Percentiles rank a stretch among this genome's conserved stretches.
Conservation (phyloP, 2,888 invertebrate genomes). For the Patella pellucida region DNA sequence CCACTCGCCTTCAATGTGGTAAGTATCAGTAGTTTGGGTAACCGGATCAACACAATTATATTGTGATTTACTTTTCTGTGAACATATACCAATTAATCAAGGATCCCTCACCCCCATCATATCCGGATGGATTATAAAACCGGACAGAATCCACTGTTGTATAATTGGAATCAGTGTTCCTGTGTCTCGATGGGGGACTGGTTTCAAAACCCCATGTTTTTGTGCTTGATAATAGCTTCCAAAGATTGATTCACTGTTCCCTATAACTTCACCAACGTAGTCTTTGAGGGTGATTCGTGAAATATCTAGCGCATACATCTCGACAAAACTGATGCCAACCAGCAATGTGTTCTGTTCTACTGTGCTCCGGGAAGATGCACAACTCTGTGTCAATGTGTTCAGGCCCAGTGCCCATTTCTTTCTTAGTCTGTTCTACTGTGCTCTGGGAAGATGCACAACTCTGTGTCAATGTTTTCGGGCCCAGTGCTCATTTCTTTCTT, state of each 20-base stretch:
- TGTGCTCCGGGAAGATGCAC: no score
- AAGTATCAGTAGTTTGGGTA: background rate
- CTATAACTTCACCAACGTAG: background rate
- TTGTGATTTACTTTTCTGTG: background rate
- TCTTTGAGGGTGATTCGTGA: background rate
- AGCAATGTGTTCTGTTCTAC: no score
- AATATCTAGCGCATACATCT: background rate
- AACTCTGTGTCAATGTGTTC: background rate
- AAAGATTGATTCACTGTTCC: background rate
- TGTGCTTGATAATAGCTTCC: background rate
- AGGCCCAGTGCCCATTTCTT: background rate
- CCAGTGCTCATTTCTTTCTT: background rate
- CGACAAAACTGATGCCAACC: background rate
- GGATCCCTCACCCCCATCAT: background rate
- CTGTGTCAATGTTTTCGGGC: background rate
- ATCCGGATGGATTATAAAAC: background rate
- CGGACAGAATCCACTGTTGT: background rate
- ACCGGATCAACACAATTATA: background rate
- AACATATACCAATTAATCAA: background rate
- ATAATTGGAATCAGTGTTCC: background rate
- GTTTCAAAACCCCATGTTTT: background rate
- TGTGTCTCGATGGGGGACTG: background rate
- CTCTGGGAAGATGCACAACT: no score
- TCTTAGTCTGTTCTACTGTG: no score
- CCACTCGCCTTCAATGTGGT: background rate